Percentiles rank a stretch among this genome's conserved stretches.
phyloP scores from a whole-genome alignment of 1,140 invertebrate species.

The Heterodera carotae region DNA sequence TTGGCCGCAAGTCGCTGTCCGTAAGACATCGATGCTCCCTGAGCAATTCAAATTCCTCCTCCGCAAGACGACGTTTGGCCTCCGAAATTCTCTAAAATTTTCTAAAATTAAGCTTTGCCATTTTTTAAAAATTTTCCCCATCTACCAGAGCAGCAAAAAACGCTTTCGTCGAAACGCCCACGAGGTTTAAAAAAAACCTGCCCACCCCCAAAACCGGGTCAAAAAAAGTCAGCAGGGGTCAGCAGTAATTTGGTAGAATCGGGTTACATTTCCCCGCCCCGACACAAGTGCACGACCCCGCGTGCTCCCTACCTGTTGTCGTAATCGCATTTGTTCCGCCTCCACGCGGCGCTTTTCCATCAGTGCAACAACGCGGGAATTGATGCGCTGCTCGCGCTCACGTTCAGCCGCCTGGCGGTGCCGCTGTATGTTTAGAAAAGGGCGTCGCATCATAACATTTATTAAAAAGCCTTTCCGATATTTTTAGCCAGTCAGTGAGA shows the following conservation, averaged over 20 bases:
- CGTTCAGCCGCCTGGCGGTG: neutral
- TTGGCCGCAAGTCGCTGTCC: neutral
- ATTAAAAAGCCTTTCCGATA: too few relatives aligned
- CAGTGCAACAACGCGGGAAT: neutral
- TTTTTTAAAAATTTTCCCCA: too few relatives aligned
- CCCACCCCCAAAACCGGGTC: too few relatives aligned
- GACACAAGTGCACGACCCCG: neutral
- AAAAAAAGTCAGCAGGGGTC: neutral
- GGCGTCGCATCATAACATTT: neutral
- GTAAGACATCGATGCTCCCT: slow-evolving; percentile 8
- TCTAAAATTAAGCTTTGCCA: neutral
- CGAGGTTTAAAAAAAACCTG: too few relatives aligned
- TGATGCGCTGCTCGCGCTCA: neutral
- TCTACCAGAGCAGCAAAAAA: too few relatives aligned
- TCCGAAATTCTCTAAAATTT: neutral
- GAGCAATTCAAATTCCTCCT: neutral
- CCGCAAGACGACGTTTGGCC: neutral
- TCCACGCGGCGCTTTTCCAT: neutral
- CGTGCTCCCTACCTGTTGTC: neutral
- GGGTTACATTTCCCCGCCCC: neutral
- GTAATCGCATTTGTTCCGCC: neutral
- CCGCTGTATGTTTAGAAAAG: neutral
- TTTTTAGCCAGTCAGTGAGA: too few relatives aligned
- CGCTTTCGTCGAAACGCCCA: too few relatives aligned
- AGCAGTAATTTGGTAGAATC: too few relatives aligned